A percentile compares a stretch with the other conserved stretches of the same genome.
Evolutionary conservation across 2,888 invertebrate species (phyloP).

Genomic region (Marronus borbonicus): DNA sequence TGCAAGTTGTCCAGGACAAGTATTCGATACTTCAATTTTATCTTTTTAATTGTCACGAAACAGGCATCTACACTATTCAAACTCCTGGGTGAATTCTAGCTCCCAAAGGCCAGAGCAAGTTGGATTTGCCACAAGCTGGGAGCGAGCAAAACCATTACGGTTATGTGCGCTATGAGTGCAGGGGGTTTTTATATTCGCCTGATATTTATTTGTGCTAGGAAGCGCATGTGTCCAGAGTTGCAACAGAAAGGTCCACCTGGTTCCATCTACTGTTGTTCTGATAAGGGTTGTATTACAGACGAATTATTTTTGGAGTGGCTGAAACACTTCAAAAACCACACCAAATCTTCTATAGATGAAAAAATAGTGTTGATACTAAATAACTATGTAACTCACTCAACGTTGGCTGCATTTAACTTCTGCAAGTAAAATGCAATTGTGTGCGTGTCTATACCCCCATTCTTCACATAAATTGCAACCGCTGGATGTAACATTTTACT

Average conservation of each 20-base stretch:
- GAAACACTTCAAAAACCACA: background rate
- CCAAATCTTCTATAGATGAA: background rate
- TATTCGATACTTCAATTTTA: background rate
- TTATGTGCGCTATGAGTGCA: too few species aligned
- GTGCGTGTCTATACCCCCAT: background rate
- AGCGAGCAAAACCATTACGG: too few species aligned
- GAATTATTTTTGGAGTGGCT: background rate
- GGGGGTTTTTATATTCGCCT: too few species aligned
- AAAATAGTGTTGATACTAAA: background rate
- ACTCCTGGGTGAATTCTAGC: too few species aligned
- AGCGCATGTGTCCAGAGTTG: background rate
- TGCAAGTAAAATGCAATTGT: background rate
- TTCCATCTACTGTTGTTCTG: slow-evolving; percentile 2
- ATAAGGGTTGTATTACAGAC: slow-evolving; percentile 8
- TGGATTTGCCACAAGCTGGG: too few species aligned
- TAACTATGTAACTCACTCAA: too few species aligned
- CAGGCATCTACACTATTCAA: too few species aligned
- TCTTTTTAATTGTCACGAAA: background rate
- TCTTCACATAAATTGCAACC: background rate
- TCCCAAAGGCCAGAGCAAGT: too few species aligned
- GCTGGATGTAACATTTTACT: background rate
- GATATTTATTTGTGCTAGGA: too few species aligned
- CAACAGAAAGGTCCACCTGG: background rate
- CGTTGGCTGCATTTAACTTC: background rate
- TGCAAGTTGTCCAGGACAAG: background rate